phyloP scores from a whole-genome alignment of 2,888 invertebrate species.

The Lymantria dispar region DNA sequence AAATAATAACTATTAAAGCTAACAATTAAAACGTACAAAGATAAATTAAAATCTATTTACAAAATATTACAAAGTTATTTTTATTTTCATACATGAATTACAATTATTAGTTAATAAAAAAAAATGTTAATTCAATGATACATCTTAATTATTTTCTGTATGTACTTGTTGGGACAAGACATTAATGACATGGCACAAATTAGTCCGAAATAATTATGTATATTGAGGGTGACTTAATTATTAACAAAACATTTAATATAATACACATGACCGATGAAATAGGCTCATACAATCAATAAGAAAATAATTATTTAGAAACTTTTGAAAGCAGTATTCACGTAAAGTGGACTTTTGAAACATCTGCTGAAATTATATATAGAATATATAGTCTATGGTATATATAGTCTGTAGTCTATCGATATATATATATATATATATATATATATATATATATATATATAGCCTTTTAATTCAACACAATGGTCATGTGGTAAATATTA shows the following conservation, averaged over 20 bases:
- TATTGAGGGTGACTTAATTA: constrained; percentile 6
- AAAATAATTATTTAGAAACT: too few relatives aligned
- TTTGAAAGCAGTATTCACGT: too few relatives aligned
- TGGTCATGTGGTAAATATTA: background rate
- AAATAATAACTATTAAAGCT: constrained; percentile 79
- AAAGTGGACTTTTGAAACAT: too few relatives aligned
- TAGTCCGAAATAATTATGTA: constrained; percentile 35
- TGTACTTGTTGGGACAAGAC: constrained; percentile 35
- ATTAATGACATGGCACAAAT: constrained; percentile 59
- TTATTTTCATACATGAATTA: constrained; percentile 26
- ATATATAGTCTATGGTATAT: too few relatives aligned
- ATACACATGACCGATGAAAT: background rate
- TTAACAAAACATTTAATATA: background rate
- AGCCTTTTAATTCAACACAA: constrained; percentile 2
- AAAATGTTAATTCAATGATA: constrained; percentile 31
- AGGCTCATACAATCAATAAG: background rate
- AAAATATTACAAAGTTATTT: constrained; percentile 68
- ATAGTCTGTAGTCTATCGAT: too few relatives aligned
- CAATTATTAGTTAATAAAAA: constrained; percentile 30
- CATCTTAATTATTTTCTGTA: constrained; percentile 26
- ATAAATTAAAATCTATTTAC: constrained; percentile 78
- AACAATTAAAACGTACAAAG: constrained; percentile 62
- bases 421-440: too few relatives aligned
- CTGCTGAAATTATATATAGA: too few relatives aligned
- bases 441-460: too few relatives aligned